Conservation (phyloP, 2,888 invertebrate genomes). For the Plutella xylostella region DNA sequence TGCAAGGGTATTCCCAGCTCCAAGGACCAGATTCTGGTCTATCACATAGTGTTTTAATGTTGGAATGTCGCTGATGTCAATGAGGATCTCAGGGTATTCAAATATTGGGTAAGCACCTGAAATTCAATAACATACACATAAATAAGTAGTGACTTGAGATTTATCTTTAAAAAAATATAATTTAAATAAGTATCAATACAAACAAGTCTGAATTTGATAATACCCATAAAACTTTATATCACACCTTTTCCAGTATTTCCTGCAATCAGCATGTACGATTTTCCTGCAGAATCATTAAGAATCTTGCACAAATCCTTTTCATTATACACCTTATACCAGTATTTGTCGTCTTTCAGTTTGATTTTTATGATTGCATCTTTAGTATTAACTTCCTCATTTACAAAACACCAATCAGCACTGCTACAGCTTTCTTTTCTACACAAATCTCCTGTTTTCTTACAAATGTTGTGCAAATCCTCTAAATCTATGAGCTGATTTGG, state of each 20-base stretch:
- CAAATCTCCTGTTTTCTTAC: conserved; percentile 18
- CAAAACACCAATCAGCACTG: conserved; percentile 34
- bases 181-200: no score
- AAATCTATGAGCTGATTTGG: conserved; percentile 28
- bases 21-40: conserved; percentile 61
- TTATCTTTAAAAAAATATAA: no score
- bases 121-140: conserved; percentile 23
- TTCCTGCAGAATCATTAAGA: conserved; percentile 29
- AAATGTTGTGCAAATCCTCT: conserved; percentile 27
- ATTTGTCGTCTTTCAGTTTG: conserved; percentile 31
- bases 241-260: conserved; percentile 79
- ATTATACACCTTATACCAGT: conserved; percentile 62
- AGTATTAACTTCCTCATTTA: conserved; percentile 23
- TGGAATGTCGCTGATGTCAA: conserved; percentile 72
- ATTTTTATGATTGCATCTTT: conserved; percentile 21
- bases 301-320: conserved; percentile 59
- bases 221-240: background rate
- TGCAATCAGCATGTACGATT: conserved; percentile 70
- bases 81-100: conserved; percentile 50
- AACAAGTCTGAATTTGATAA: no score
- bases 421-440: conserved; percentile 17
- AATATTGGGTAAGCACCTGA: conserved; percentile 28
- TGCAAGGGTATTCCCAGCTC: conserved; percentile 72
- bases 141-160: background rate
- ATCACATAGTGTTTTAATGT: conserved; percentile 61